These are phyloP conservation scores for Oryzias celebensis DNA, from an alignment of 2,113 vertebrate genomes.

Conservation along the genomic window DNA sequence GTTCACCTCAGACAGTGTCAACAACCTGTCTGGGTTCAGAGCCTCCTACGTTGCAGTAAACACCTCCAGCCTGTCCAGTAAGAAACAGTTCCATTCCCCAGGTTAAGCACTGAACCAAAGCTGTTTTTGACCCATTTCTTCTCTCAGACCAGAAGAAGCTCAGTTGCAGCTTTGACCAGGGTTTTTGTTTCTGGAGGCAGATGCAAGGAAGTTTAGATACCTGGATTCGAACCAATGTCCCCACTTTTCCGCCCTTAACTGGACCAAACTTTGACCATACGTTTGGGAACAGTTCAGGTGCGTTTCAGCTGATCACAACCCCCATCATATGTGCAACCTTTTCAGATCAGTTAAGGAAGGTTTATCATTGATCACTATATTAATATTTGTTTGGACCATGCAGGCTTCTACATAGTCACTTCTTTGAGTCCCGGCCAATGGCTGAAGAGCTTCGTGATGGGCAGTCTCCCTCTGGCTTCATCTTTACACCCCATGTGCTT, in stretches of 20 bases:
- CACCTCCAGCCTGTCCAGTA: constrained; percentile 78
- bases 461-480: constrained; percentile 78
- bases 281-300: constrained; percentile 84
- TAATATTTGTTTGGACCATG: neutral
- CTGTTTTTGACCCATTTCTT: neutral
- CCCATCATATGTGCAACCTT: neutral
- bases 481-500: constrained; percentile 75
- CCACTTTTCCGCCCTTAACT: constrained; percentile 65
- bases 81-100: neutral
- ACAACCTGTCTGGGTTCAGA: constrained; percentile 79
- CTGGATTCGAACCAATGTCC: constrained; percentile 80
- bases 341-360: neutral
- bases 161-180: constrained; percentile 85
- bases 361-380: neutral
- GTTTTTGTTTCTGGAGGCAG: constrained; percentile 89
- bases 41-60: constrained; percentile 77
- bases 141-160: constrained; percentile 83
- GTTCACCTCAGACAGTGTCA: constrained; percentile 76
- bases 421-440: constrained; percentile 57
- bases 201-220: constrained; percentile 74
- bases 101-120: neutral
- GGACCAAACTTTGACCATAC: constrained; percentile 90
- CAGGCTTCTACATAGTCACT: constrained; percentile 91
- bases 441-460: constrained; percentile 75
- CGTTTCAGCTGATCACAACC: neutral